A percentile compares a stretch with the other conserved stretches of the same genome.
These are phyloP conservation scores for Mionectes olivaceus DNA, from an alignment of 2,797 vertebrate genomes.

Conservation along the genomic window DNA sequence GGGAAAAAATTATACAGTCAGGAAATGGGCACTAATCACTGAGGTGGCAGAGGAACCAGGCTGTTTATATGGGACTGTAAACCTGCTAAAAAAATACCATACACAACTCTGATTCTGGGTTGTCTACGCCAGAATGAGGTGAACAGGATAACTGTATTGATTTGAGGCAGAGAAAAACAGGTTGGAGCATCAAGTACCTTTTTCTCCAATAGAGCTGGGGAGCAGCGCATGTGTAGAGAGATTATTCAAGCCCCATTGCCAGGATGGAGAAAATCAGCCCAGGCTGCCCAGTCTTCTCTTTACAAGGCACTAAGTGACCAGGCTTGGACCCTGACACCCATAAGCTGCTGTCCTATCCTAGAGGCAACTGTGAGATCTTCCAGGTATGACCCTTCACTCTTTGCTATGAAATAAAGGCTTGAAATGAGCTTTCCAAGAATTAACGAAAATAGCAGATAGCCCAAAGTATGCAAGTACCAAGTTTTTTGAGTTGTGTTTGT, in stretches of 20 bases:
- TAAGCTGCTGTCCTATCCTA: neutral
- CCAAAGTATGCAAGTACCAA: neutral
- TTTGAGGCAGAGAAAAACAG: neutral
- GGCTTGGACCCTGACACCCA: neutral
- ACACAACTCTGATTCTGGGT: neutral
- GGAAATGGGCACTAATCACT: constrained; percentile 4
- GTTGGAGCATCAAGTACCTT: rapidly evolving
- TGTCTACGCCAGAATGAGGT: neutral
- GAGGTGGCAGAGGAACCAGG: neutral
- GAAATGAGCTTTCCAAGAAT: neutral
- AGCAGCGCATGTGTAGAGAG: neutral
- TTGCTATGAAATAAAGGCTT: rapidly evolving
- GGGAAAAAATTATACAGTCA: neutral
- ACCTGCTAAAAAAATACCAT: neutral
- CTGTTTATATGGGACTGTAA: neutral
- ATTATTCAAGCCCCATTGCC: neutral
- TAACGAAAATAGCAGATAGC: rapidly evolving
- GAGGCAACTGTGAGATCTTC: neutral
- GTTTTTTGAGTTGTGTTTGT: neutral
- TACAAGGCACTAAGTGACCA: neutral
- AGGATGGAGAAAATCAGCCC: neutral
- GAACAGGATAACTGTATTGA: neutral
- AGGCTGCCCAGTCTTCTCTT: neutral
- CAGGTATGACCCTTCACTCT: no score
- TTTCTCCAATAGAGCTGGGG: neutral